Conservation (phyloP, 2,888 invertebrate genomes). For the Drosophila imparisetae region DNA sequence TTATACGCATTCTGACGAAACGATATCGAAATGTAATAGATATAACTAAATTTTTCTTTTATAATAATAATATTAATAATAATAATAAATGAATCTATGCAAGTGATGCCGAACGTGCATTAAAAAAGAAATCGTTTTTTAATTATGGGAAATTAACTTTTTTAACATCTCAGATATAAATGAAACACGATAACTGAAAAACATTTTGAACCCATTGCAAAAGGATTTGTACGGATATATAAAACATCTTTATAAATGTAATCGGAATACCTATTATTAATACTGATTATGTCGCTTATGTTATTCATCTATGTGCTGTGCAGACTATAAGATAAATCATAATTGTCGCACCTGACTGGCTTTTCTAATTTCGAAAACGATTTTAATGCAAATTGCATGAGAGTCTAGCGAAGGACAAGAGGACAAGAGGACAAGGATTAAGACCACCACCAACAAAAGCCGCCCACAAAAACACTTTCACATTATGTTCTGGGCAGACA, state of each 20-base stretch:
- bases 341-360: constrained; percentile 52
- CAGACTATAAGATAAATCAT: neutral
- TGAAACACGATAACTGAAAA: neutral
- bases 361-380: constrained; percentile 72
- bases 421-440: constrained; percentile 17
- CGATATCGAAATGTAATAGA: constrained; percentile 26
- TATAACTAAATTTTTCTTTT: constrained; percentile 2
- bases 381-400: constrained; percentile 71
- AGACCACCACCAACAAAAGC: constrained; percentile 62
- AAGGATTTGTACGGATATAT: neutral
- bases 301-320: neutral
- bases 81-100: constrained; percentile 57
- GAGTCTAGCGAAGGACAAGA: constrained; percentile 10
- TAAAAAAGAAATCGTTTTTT: constrained; percentile 14
- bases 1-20: constrained; percentile 5
- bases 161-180: neutral
- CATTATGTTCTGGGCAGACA: constrained; percentile 63
- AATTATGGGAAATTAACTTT: neutral
- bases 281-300: neutral
- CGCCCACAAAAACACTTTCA: constrained; percentile 58
- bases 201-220: neutral
- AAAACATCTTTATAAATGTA: neutral
- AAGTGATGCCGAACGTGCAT: constrained; percentile 67
- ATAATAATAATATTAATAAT: constrained; percentile 18
- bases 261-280: neutral